Conservation (phyloP, 1,140 invertebrate species). For the Hyles euphorbiae region DNA sequence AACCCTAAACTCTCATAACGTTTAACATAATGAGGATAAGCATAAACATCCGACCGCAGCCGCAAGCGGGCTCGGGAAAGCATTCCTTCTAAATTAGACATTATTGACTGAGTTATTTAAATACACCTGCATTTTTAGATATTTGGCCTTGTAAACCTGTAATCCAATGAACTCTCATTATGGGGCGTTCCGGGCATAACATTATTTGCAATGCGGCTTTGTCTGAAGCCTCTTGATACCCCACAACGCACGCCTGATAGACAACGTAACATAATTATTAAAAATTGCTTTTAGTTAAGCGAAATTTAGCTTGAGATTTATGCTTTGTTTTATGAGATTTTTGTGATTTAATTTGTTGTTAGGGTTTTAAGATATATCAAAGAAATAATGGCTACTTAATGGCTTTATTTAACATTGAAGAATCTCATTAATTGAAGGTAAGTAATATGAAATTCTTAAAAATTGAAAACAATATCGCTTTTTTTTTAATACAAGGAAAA, state of each 20-base stretch:
- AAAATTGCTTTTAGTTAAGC: constrained; percentile 64
- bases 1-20: constrained; percentile 24
- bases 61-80: constrained; percentile 29
- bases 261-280: constrained; percentile 68
- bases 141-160: constrained; percentile 61
- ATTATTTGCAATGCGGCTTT: constrained; percentile 65
- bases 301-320: constrained; percentile 30
- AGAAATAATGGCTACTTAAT: background rate
- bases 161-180: constrained; percentile 74
- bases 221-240: constrained; percentile 50
- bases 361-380: background rate
- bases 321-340: constrained; percentile 11
- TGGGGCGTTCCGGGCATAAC: constrained; percentile 50
- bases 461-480: background rate
- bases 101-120: constrained; percentile 73
- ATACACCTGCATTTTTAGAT: constrained; percentile 72
- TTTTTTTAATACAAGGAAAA: no score
- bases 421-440: no score
- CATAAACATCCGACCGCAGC: constrained; percentile 49
- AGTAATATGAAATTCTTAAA: background rate
- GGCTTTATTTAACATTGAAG: no score
- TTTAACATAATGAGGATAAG: constrained; percentile 53
- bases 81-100: constrained; percentile 50
- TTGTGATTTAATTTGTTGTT: constrained; percentile 3
- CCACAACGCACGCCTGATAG: constrained; percentile 61